A percentile compares a stretch with the other conserved stretches of the same genome.
Conservation (phyloP, 2,113 vertebrate genomes). For the Cricetomys ansorgei region DNA sequence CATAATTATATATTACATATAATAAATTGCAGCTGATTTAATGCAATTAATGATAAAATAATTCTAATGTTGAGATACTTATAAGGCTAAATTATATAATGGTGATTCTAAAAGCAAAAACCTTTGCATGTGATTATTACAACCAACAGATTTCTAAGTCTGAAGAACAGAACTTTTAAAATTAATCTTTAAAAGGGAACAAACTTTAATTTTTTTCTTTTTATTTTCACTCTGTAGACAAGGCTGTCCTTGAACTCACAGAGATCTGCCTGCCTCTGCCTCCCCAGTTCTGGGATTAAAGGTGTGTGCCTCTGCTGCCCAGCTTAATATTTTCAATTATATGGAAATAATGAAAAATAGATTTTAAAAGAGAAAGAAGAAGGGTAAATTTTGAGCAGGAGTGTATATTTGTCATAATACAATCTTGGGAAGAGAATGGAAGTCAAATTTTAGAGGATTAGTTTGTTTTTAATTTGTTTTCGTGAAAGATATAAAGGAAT, state of each 20-base stretch:
- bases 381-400: neutral
- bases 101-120: neutral
- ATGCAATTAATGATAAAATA: neutral
- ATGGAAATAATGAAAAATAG: neutral
- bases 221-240: no score
- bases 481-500: neutral
- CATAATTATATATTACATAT: neutral
- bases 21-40: neutral
- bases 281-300: no score
- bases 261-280: no score
- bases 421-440: constrained; percentile 16
- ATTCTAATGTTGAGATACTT: neutral
- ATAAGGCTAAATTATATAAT: neutral
- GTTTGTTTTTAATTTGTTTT: neutral
- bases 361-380: neutral
- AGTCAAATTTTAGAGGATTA: neutral
- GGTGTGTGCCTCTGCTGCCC: no score
- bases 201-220: no score
- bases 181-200: neutral
- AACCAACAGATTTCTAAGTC: neutral
- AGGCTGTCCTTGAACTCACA: no score
- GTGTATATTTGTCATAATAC: neutral
- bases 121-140: neutral
- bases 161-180: neutral
- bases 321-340: neutral